Percentiles rank a stretch among this genome's conserved stretches.
phyloP scores from a whole-genome alignment of 2,797 vertebrate species.

The Microctenopoma stevenorrisi region DNA sequence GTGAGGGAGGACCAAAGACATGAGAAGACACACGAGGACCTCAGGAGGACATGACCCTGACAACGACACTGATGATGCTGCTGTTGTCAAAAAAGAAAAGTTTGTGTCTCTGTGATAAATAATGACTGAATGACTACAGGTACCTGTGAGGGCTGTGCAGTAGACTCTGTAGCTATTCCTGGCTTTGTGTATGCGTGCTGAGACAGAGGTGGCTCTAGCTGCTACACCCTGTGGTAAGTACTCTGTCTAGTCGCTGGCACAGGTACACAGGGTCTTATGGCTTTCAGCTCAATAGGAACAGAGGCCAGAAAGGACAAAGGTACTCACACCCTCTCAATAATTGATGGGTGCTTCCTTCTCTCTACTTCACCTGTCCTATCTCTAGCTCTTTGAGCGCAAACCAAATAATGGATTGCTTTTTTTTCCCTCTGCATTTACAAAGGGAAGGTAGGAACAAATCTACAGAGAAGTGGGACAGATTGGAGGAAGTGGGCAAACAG shows the following conservation, averaged over 20 bases:
- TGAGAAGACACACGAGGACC: too few relatives aligned
- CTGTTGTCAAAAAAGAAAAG: background rate
- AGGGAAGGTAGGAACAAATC: conserved; percentile 8
- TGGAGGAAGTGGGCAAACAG: conserved; percentile 6
- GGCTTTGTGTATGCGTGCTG: conserved; percentile 4
- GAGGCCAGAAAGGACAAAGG: conserved; percentile 45
- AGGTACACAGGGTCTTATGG: conserved; percentile 40
- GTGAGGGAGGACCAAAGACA: too few relatives aligned
- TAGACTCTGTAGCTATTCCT: conserved; percentile 9
- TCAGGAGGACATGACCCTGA: too few relatives aligned
- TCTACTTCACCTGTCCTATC: conserved; percentile 10
- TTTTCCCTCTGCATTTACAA: background rate
- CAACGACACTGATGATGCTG: too few relatives aligned
- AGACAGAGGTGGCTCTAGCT: conserved; percentile 6
- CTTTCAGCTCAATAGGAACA: conserved; percentile 45
- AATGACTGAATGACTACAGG: conserved; percentile 30
- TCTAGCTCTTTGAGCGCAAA: conserved; percentile 9
- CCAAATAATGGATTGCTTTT: conserved; percentile 25
- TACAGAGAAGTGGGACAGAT: conserved; percentile 10
- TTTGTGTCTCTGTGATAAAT: conserved; percentile 10
- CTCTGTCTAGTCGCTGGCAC: conserved; percentile 31
- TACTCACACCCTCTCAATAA: conserved; percentile 52
- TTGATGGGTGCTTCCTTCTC: conserved; percentile 38
- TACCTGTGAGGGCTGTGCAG: conserved; percentile 20
- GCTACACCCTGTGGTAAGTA: conserved; percentile 39